phyloP scores from a whole-genome alignment of 2,113 vertebrate genomes.

The Callithrix jacchus region DNA sequence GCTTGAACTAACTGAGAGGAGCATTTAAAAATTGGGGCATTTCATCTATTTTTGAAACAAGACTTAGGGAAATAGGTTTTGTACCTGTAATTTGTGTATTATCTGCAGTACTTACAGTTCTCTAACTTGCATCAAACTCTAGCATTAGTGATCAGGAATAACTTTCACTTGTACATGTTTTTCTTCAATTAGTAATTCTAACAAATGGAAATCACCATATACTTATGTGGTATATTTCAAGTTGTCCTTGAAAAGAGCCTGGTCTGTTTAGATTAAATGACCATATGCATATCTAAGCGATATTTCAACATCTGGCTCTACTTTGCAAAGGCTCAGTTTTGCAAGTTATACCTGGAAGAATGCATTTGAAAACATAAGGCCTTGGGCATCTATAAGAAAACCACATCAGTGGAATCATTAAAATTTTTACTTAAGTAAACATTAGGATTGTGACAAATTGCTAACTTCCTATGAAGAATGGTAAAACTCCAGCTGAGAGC shows the following conservation, averaged over 20 bases:
- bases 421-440: slow-evolving; percentile 68
- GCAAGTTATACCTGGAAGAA: slow-evolving; percentile 66
- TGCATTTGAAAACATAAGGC: slow-evolving; percentile 63
- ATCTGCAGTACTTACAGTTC: neutral
- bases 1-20: neutral
- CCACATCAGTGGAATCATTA: slow-evolving; percentile 66
- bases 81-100: neutral
- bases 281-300: slow-evolving; percentile 40
- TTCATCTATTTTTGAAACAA: slow-evolving; percentile 39
- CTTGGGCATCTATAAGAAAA: slow-evolving; percentile 54
- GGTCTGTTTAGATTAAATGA: slow-evolving; percentile 54
- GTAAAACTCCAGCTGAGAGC: slow-evolving; percentile 54
- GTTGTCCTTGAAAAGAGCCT: slow-evolving; percentile 35
- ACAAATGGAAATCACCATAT: slow-evolving; percentile 25
- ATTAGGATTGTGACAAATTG: slow-evolving; percentile 74
- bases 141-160: neutral
- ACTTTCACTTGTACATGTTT: slow-evolving; percentile 15
- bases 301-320: slow-evolving; percentile 66
- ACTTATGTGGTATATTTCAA: slow-evolving; percentile 32
- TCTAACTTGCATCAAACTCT: neutral
- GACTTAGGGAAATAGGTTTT: neutral
- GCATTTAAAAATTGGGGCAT: neutral
- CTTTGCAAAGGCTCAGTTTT: slow-evolving; percentile 64
- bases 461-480: slow-evolving; percentile 64
- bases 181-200: slow-evolving; percentile 35